Evolutionary conservation across 1,140 invertebrate species (phyloP).

Genomic region (Goniozus legneri): DNA sequence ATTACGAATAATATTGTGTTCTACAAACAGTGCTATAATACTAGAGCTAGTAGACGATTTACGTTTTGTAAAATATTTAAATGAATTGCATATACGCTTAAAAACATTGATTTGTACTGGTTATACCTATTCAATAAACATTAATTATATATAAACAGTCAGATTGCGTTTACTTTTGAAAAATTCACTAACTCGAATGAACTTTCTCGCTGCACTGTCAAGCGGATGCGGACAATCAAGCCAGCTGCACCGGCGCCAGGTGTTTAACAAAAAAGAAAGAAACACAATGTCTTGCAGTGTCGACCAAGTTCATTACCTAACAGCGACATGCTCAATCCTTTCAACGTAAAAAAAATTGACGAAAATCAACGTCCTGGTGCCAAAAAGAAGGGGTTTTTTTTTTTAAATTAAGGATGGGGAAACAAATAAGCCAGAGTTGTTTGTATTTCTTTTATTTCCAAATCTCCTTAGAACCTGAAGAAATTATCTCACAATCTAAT

Average conservation of each 20-base stretch:
- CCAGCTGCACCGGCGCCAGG: neutral
- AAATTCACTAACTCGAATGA: neutral
- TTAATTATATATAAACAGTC: neutral
- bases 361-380: neutral
- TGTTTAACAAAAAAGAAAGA: neutral
- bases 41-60: no score
- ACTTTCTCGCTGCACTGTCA: no score
- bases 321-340: neutral
- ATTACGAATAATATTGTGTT: no score
- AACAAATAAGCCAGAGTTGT: neutral
- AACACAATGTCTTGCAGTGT: no score
- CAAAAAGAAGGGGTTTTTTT: neutral
- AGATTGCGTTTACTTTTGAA: neutral
- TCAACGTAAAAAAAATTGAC: neutral
- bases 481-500: conserved; percentile 51
- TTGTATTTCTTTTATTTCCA: conserved; percentile 48
- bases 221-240: neutral
- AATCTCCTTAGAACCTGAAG: conserved; percentile 52
- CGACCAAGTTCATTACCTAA: no score
- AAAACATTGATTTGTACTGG: neutral
- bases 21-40: no score
- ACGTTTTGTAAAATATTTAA: neutral
- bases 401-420: neutral
- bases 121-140: neutral
- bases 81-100: neutral